Evolutionary conservation across 2,797 vertebrate genomes (phyloP), one percentile per base, ranked within the genome.

Genomic region (Lycodopsis pacificus): DNA sequence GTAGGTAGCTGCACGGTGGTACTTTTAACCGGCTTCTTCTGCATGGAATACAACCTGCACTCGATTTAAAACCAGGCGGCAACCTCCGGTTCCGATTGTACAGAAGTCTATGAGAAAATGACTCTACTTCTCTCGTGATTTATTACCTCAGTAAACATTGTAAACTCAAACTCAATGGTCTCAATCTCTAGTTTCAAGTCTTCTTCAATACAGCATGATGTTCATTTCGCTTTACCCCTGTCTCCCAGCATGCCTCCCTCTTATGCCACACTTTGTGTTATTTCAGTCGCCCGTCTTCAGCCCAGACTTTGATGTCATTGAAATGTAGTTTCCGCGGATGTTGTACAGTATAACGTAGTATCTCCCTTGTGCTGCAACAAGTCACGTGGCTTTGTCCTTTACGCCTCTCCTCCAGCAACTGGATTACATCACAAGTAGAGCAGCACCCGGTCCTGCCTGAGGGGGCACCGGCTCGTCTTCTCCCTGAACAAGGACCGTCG

Each of bases 371-470:
- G 66, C 67, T 17, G 46, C 48, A 76, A 44, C 61, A 9, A 34
- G 53, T 62, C 59, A 49, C 4, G 27, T 54, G 46, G 11, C 40
- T 3, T 65, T 15, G 57, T 71, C 70, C 71, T 77, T 30, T 25
- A 15, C 20, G 53, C 67, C 73, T 79, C 69, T 70, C 66, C 72
- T 71, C 48, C 12, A 72, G 73, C 57, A 36, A 20, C 68, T 27
- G 13, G 42, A 62, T 79, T 65, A 84, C 72, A 62, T 82, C 71
- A 82, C 15, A 4, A 22, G 48, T n/a, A 53, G 56, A 19, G 34
- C 65, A 69, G 67, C 62, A 49, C 57, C 59, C 56, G 40, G 58
- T 44, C 49, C 54, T 12, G 25, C 14, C 57, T 27, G 25, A 27
- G 42, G 19, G 5, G 58, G 58, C 42, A 20, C 8, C 17, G 51